Evolutionary conservation across 2,888 invertebrate genomes (phyloP).

Genomic region (Drosophila fungiperda): DNA sequence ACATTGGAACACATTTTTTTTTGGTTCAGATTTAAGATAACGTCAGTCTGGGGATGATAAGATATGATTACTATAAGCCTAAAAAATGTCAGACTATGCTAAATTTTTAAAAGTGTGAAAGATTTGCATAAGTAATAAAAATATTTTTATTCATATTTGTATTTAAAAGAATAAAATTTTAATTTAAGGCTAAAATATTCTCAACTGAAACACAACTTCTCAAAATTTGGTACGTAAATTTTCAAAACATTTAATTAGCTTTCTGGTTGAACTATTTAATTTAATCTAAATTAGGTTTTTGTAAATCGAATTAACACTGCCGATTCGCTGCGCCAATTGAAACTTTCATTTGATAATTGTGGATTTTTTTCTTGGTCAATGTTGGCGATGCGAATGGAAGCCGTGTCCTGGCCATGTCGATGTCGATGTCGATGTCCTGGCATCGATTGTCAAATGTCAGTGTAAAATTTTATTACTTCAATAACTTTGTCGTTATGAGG

Average conservation of each 20-base stretch:
- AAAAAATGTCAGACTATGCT: neutral
- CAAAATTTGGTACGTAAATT: neutral
- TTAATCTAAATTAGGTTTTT: neutral
- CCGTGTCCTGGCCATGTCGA: slow-evolving; percentile 28
- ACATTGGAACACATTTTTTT: neutral
- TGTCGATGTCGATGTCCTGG: slow-evolving; percentile 35
- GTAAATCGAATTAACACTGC: slow-evolving; percentile 22
- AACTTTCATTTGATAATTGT: slow-evolving; percentile 42
- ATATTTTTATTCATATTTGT: too few relatives aligned
- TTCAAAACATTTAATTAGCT: neutral
- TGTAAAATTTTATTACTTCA: slow-evolving; percentile 84
- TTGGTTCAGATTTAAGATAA: neutral
- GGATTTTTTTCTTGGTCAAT: slow-evolving; percentile 30
- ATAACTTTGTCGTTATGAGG: slow-evolving; percentile 84
- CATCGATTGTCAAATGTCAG: slow-evolving; percentile 84
- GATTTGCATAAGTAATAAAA: neutral
- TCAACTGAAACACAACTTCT: neutral
- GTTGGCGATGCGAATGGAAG: slow-evolving; percentile 18
- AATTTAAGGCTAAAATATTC: neutral
- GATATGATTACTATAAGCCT: neutral
- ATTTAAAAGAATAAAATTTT: too few relatives aligned
- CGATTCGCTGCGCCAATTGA: neutral
- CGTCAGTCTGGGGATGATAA: neutral
- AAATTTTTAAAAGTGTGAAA: neutral
- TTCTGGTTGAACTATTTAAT: neutral